Evolutionary conservation across 2,888 invertebrate genomes (phyloP), one percentile per base, ranked within the genome.

Genomic region (Sinelater perroti): DNA sequence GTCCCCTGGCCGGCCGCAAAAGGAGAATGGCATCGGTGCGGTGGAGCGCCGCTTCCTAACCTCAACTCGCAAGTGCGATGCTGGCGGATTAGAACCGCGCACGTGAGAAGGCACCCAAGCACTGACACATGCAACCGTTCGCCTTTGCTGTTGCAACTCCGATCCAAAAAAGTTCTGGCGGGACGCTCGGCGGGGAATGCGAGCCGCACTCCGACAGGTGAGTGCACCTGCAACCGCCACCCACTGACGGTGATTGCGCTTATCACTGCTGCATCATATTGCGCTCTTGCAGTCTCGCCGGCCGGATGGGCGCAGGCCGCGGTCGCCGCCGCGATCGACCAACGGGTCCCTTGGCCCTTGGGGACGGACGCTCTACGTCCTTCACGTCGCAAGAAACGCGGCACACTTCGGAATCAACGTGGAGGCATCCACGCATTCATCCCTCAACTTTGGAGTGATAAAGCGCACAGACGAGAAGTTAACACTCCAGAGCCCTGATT

Each of bases 181-280:
- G 56, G 56, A 56, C 56, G 56, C 49, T 56, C 49, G 56, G 56
- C 56, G 56, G 56, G 56, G 56, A 56, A 56, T 56, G 56, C 49
- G 49, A 56, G 33, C 56, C 50, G 42, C 49, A 49, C 50, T 56
- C 56, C 55, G 58, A 55, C 61, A 61, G 61, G 61, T 61, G 61
- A 58, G 58, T 61, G 55, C 61, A 61, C 58, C 58, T 58, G 61
- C 58, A 58, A 55, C 51, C 50, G 57, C 58, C 58, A 61, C 61
- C 61, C 56, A 56, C 56, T 45, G 56, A 45, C 35, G 56, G 44
- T 56, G 56, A 56, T 56, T 51, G 35, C 33, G 56, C 56, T 56
- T 56, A 56, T 56, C 56, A 56, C 49, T 47, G 31, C 40, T 56
- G 52, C 56, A 56, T 56, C 56, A 56, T 56, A 56, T 56, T 56